Base-by-base conservation (phyloP, 2,888 invertebrate genomes). In the Drosophila rubida region DNA sequence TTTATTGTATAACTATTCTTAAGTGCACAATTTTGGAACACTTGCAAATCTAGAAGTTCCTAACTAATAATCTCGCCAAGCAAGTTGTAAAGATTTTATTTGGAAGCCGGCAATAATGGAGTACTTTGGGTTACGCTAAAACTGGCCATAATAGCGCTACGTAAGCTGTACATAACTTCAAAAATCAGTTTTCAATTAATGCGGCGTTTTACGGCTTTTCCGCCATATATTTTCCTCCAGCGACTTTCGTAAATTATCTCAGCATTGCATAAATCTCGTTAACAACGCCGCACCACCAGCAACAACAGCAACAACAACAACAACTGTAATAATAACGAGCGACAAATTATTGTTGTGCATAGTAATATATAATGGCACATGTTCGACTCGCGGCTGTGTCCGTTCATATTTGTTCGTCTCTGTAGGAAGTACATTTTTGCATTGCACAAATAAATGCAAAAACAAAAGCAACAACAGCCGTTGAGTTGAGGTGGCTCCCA, bases 361-460 rank as follows among this genome's bases (percentile, higher is more conserved):
- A 50, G 63, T 57, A 57, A 55, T 68, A 67, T 55, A 64, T 63
- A 76, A 68, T 63, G 66, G 67, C 79, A 79, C 83, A 85, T 87
- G 86, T 67, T 66, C 57, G 58, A 59, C 58, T 82, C 48, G 69
- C 67, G 65, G 69, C 46, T 69, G 44, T 51, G 58, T 63, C 53
- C 63, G 75, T 37, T 59, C 25, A 49, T 61, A 54, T 46, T 62
- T 45, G 46, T 37, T 19, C 57, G 51, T 48, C 73, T 54, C 57
- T 54, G 62, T 84, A 80, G 88, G 88, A 88, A 88, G 83, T 75
- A 64, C 32, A 82, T 70, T 78, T 84, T 64, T 37, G 70, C 62
- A 65, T 59, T 46, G 53, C 64, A 65, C 46, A 51, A 39, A 13
- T 45, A 49, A 54, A 23, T 46, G 25, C 25, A 37, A 58, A 9